Evolutionary conservation across 2,113 vertebrate genomes (phyloP).

Genomic region (Gallinago undulata): DNA sequence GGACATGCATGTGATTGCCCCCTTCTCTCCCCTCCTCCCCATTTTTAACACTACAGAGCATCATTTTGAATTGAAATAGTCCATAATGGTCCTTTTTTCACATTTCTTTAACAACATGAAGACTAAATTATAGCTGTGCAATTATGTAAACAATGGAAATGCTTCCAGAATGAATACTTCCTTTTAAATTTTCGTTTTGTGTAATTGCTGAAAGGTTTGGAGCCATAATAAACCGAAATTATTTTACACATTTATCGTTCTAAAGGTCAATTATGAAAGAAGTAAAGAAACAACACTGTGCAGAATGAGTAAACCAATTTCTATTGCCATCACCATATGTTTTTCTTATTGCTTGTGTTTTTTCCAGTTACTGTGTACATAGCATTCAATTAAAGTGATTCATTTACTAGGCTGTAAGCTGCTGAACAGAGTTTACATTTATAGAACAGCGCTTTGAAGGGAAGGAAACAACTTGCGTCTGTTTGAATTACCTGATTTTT

Average conservation of each 20-base stretch:
- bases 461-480: constrained; percentile 77
- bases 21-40: constrained; percentile 11
- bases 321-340: constrained; percentile 84
- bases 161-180: constrained; percentile 89
- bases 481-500: constrained; percentile 91
- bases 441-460: constrained; percentile 73
- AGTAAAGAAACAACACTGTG: constrained; percentile 76
- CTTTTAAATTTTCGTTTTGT: constrained; percentile 92
- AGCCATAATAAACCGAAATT: constrained; percentile 92
- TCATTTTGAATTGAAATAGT: constrained; percentile 77
- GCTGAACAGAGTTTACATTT: constrained; percentile 76
- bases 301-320: constrained; percentile 83
- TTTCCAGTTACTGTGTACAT: constrained; percentile 88
- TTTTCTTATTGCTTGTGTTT: constrained; percentile 84
- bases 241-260: constrained; percentile 90
- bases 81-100: constrained; percentile 76
- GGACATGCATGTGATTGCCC: constrained; percentile 41
- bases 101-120: constrained; percentile 80
- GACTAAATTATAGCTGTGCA: constrained; percentile 87
- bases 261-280: constrained; percentile 97
- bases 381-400: constrained; percentile 93
- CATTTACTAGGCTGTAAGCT: constrained; percentile 81
- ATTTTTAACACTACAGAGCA: constrained; percentile 70
- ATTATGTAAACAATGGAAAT: constrained; percentile 94
- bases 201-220: constrained; percentile 95